These are phyloP conservation scores for Recurvirostra avosetta DNA, from an alignment of 2,113 vertebrate species.

Conservation along the genomic window DNA sequence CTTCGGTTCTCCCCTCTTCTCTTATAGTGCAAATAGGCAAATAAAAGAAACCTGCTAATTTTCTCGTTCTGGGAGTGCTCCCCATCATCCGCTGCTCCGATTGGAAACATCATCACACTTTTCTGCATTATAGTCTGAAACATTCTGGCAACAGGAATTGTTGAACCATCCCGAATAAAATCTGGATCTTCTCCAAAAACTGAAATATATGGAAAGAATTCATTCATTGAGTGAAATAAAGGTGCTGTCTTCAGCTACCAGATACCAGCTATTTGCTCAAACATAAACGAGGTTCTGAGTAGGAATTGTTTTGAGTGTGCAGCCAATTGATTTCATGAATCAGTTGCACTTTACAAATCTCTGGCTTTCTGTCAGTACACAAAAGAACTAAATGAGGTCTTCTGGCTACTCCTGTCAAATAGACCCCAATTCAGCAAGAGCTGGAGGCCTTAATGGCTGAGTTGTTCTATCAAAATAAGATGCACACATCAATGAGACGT, in stretches of 20 bases:
- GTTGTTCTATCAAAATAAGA: background rate
- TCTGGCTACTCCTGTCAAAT: background rate
- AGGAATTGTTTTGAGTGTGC: background rate
- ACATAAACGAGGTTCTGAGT: background rate
- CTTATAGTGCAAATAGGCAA: background rate
- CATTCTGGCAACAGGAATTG: constrained; percentile 72
- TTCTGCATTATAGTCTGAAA: constrained; percentile 72
- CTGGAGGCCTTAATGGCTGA: background rate
- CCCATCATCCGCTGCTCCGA: constrained; percentile 72
- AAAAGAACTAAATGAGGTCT: background rate
- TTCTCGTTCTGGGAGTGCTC: constrained; percentile 83
- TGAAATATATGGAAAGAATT: constrained; percentile 3
- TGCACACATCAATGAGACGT: background rate
- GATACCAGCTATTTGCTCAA: background rate
- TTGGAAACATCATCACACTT: constrained; percentile 76
- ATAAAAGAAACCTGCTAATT: constrained; percentile 75
- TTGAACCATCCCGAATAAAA: constrained; percentile 77
- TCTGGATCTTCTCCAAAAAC: constrained; percentile 80
- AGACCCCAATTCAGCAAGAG: background rate
- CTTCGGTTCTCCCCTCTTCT: background rate
- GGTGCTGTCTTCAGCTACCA: background rate
- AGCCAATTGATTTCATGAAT: background rate
- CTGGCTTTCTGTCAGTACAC: background rate
- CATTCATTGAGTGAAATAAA: background rate
- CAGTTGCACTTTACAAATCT: background rate